Evolutionary conservation across 2,888 invertebrate species (phyloP), one percentile per base, ranked within the genome.

Genomic region (Epirrhoe tristata): DNA sequence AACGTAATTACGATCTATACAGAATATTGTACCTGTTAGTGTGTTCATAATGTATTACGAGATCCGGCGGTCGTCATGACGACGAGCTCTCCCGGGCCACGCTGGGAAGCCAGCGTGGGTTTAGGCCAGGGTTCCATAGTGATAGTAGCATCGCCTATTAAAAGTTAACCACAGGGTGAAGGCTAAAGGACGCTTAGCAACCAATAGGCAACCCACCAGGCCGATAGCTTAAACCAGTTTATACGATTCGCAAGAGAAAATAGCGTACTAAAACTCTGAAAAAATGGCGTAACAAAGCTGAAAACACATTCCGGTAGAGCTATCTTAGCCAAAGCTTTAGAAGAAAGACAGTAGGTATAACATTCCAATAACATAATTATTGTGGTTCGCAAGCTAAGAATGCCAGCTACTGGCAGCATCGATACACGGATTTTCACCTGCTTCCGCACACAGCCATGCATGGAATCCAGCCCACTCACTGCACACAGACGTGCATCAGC

Each of bases 51-150:
- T 75, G 71, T 79, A 82, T 84, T 85, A 86, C 81, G 82, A 81
- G 84, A 81, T 80, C 83, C 78, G 83, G 83, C 80, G 83, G 90
- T 90, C 83, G 81, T 83, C 81, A 89, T 90, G 85, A 81, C 82
- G 80, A 91, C 90, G 84, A 82, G 85, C 85, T 83, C 84, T 82
- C 82, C 85, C 85, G 85, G 86, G 80, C 82, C 80, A 80, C 81
- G 81, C 24, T 3, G 24, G 24, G 77, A 76, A 81, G 77, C 80
- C 82, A 79, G 81, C 78, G 76, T 83, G 81, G 77, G 79, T 80
- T 83, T 84, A 83, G 39, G 39, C 39, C 39, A 5, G 12, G 12
- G 12, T 12, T 43, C 39, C 39, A 43, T 12, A 4, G 0, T 43
- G 39, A 10, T 43, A 43, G 12, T 12, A 43, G 1, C 1, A 24